Conservation (phyloP, 2,113 vertebrate genomes). For the Dasyurus viverrinus region DNA sequence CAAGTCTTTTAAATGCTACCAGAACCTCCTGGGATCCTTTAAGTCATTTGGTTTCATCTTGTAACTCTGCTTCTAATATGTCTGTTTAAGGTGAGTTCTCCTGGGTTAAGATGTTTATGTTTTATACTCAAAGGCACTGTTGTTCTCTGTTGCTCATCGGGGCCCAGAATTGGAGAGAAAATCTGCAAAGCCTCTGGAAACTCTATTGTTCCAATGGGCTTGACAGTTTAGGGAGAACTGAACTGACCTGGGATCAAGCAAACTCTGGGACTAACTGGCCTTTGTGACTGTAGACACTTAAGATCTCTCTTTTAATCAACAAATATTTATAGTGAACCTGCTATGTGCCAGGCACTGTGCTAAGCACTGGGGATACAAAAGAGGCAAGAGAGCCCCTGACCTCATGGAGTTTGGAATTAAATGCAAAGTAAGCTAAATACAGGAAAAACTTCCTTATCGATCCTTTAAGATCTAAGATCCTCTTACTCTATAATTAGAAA, state of each 20-base stretch:
- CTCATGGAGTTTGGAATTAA: not conserved
- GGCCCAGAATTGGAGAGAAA: not conserved
- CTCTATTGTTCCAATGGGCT: not conserved
- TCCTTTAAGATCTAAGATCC: not conserved
- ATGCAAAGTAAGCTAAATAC: not conserved
- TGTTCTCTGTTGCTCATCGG: not conserved
- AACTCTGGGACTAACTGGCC: not conserved
- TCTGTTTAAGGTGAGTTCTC: not conserved
- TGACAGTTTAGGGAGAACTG: not conserved
- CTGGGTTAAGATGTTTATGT: not conserved
- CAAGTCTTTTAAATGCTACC: rapidly evolving
- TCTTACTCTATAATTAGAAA: too few species aligned
- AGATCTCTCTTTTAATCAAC: not conserved
- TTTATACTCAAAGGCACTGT: not conserved
- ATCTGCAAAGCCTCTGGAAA: not conserved
- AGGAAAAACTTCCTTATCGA: not conserved
- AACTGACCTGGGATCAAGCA: not conserved
- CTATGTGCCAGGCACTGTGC: too few species aligned
- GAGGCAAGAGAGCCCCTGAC: not conserved
- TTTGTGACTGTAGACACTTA: not conserved
- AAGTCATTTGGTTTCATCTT: not conserved
- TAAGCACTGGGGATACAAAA: not conserved
- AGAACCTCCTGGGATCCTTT: not conserved
- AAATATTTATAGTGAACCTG: not conserved
- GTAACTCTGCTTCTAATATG: rapidly evolving